Percentiles rank a stretch among this genome's conserved stretches.
Evolutionary conservation across 2,888 invertebrate species (phyloP).

Genomic region (Reticulitermes lucifugus): DNA sequence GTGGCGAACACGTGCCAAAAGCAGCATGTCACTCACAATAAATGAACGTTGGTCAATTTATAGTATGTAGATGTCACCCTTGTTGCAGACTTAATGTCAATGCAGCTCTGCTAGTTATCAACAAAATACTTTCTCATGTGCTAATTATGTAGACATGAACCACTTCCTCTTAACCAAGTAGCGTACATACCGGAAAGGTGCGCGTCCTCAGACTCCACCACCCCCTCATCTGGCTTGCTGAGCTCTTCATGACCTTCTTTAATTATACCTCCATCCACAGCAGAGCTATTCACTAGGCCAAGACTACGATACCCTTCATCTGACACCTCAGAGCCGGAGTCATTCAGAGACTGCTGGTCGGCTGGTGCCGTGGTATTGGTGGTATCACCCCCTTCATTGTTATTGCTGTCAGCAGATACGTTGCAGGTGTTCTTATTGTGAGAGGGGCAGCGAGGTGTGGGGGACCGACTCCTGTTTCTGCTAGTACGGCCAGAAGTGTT

Average conservation of each 20-base stretch:
- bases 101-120: no score
- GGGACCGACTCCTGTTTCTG: constrained; percentile 57
- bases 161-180: no score
- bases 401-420: constrained; percentile 52
- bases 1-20: no score
- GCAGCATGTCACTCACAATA: no score
- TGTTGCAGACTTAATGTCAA: no score
- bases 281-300: constrained; percentile 46
- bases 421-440: constrained; percentile 61
- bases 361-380: background rate
- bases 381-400: constrained; percentile 22
- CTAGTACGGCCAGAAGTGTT: background rate
- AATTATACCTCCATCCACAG: background rate
- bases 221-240: background rate
- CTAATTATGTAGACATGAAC: no score
- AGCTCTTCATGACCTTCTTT: background rate
- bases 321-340: constrained; percentile 86
- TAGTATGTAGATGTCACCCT: no score
- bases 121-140: no score
- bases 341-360: constrained; percentile 57
- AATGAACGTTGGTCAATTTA: no score
- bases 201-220: constrained; percentile 21
- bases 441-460: constrained; percentile 65
- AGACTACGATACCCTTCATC: constrained; percentile 88
- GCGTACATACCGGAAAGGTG: background rate